phyloP scores from a whole-genome alignment of 2,888 invertebrate genomes.

The Neoascia interrupta region DNA sequence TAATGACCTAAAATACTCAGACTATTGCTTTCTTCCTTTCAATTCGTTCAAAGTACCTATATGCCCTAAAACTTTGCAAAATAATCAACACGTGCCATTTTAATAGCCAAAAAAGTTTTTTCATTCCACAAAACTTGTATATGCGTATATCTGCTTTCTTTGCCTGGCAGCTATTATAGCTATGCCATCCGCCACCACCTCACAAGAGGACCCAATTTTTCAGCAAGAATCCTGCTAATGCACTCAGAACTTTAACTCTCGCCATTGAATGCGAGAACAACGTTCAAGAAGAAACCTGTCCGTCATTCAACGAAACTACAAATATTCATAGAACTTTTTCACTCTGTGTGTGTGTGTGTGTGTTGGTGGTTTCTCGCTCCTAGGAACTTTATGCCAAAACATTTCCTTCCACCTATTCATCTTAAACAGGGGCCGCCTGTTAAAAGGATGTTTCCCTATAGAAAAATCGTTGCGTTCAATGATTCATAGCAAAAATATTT shows the following conservation, averaged over 20 bases:
- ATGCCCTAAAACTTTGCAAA: background rate
- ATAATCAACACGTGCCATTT: constrained; percentile 22
- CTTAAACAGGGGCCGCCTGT: constrained; percentile 46
- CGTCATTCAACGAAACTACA: background rate
- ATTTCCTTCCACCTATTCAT: constrained; percentile 65
- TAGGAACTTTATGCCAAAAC: constrained; percentile 48
- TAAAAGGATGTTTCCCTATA: constrained; percentile 61
- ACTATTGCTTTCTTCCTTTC: no score
- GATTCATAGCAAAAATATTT: constrained; percentile 65
- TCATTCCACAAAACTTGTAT: background rate
- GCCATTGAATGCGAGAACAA: constrained; percentile 15
- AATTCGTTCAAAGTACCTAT: no score
- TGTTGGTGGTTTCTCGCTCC: background rate
- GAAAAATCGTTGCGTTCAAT: constrained; percentile 65
- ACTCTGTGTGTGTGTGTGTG: background rate
- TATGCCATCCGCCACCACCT: no score
- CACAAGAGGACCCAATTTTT: constrained; percentile 7
- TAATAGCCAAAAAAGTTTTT: constrained; percentile 4
- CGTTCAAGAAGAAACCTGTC: background rate
- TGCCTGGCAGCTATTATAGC: background rate
- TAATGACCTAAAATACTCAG: background rate
- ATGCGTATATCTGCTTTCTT: background rate
- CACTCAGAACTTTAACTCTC: constrained; percentile 16
- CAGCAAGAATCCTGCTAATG: constrained; percentile 6
- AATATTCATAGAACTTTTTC: background rate